A percentile compares a stretch with the other conserved stretches of the same genome.
These are phyloP conservation scores for Netelia melanura DNA, from an alignment of 2,888 invertebrate species.

Conservation along the genomic window DNA sequence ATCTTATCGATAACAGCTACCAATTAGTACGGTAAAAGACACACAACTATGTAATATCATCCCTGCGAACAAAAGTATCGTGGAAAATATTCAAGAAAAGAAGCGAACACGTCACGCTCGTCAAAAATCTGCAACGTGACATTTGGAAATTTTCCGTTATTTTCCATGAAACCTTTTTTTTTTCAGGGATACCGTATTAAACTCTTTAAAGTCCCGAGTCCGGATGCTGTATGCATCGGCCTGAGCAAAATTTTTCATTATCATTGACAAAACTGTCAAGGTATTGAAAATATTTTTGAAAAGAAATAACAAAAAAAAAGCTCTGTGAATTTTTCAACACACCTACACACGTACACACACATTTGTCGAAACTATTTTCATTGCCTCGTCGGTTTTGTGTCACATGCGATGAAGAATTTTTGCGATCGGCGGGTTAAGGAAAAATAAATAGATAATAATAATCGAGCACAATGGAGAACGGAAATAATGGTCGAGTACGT, in stretches of 20 bases:
- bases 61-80: not conserved
- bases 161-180: slow-evolving; percentile 14
- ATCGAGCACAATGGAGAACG: not conserved
- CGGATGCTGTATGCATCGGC: not conserved
- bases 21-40: slow-evolving; percentile 48
- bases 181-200: slow-evolving; percentile 3
- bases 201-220: slow-evolving; percentile 12
- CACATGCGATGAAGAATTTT: not conserved
- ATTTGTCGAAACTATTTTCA: not conserved
- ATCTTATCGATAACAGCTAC: slow-evolving; percentile 54
- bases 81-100: not conserved
- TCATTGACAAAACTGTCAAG: not conserved
- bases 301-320: not conserved
- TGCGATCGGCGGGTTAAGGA: not conserved
- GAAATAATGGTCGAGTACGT: not conserved
- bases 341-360: not conserved
- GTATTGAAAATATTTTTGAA: not conserved
- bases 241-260: not conserved
- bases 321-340: not conserved
- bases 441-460: not conserved
- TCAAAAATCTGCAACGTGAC: not conserved
- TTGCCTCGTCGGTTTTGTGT: not conserved
- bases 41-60: slow-evolving; percentile 39
- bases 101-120: not conserved
- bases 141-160: not conserved